These are phyloP conservation scores for Xylota segnis DNA, from an alignment of 2,888 invertebrate genomes.

Conservation along the genomic window DNA sequence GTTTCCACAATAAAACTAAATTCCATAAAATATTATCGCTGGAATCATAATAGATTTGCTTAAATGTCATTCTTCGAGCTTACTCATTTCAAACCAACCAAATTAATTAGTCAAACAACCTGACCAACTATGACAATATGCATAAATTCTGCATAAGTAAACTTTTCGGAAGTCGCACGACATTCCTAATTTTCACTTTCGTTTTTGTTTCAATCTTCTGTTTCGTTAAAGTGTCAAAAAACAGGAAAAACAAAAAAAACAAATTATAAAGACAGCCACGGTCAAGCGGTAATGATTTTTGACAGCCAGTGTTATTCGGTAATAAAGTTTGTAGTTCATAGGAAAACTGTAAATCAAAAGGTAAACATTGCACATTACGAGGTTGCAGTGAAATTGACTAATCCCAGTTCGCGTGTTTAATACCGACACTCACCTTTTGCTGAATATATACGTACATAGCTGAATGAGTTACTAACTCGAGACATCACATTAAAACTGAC, in stretches of 20 bases:
- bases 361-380: neutral
- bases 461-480: neutral
- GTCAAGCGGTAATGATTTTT: neutral
- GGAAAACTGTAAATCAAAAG: neutral
- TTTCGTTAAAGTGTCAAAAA: neutral
- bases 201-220: neutral
- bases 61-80: neutral
- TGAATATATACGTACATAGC: neutral
- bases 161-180: neutral
- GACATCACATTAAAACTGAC: neutral
- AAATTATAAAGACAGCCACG: neutral
- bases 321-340: neutral
- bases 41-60: neutral
- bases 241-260: neutral
- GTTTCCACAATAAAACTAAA: neutral
- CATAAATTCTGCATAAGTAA: slow-evolving; percentile 6
- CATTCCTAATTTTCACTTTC: neutral
- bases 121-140: neutral
- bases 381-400: neutral
- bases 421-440: neutral
- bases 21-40: neutral
- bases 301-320: neutral
- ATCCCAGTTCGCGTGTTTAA: neutral
- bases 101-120: slow-evolving; percentile 4
- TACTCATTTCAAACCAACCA: neutral